Evolutionary conservation across 2,888 invertebrate genomes (phyloP).

Genomic region (Megastigmus dorsalis): DNA sequence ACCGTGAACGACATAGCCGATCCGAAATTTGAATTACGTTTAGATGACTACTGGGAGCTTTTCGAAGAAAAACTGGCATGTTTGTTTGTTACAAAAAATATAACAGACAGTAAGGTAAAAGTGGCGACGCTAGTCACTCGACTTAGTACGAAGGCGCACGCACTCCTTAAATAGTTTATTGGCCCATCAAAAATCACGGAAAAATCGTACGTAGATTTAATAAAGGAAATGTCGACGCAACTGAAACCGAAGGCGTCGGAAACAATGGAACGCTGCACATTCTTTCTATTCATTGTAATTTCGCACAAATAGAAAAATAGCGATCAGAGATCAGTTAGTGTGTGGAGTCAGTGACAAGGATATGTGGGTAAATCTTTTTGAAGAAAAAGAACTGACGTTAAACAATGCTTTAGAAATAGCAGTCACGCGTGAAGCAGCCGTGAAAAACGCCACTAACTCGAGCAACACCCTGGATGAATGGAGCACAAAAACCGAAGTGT

Average conservation of each 20-base stretch:
- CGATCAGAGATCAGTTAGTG: slow-evolving; percentile 55
- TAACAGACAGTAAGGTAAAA: slow-evolving; percentile 44
- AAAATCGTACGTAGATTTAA: slow-evolving; percentile 44
- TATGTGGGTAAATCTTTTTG: slow-evolving; percentile 1
- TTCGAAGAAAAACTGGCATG: slow-evolving; percentile 48
- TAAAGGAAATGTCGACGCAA: slow-evolving; percentile 48
- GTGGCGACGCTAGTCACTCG: slow-evolving; percentile 43
- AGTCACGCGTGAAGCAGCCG: background rate
- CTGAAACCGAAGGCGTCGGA: slow-evolving; percentile 47
- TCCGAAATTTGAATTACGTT: background rate
- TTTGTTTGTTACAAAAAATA: slow-evolving; percentile 54
- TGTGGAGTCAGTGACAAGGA: slow-evolving; percentile 29
- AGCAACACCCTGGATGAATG: background rate
- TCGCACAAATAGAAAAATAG: slow-evolving; percentile 39
- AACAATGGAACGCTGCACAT: slow-evolving; percentile 50
- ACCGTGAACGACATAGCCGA: background rate
- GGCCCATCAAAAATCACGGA: slow-evolving; percentile 49
- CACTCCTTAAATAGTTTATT: slow-evolving; percentile 46
- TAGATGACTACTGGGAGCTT: slow-evolving; percentile 45
- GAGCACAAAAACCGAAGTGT: background rate
- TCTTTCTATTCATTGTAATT: slow-evolving; percentile 58
- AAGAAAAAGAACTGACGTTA: background rate
- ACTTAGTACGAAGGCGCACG: slow-evolving; percentile 35
- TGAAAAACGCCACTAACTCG: slow-evolving; percentile 22
- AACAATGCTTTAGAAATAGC: slow-evolving; percentile 17